Conservation (phyloP, 2,888 invertebrate genomes). For the Torymus tubicola region DNA sequence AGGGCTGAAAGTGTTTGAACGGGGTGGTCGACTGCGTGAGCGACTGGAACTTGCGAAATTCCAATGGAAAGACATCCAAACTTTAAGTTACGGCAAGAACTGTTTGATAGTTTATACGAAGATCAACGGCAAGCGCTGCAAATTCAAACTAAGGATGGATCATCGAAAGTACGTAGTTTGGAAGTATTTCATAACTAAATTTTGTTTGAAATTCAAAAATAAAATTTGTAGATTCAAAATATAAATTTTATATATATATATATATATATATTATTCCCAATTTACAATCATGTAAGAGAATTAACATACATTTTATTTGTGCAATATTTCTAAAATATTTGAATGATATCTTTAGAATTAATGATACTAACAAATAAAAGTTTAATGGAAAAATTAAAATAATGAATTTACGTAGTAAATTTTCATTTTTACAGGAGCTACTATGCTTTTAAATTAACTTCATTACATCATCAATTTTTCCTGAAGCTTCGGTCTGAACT, state of each 20-base stretch:
- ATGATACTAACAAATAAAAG: neutral
- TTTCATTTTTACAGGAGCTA: conserved; percentile 78
- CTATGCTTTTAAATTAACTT: conserved; percentile 86
- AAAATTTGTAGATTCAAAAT: no score
- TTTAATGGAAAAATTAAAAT: no score
- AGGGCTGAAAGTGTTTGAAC: conserved; percentile 74
- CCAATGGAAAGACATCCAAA: conserved; percentile 86
- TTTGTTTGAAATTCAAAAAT: no score
- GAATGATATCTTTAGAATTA: neutral
- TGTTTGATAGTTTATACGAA: conserved; percentile 80
- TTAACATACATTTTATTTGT: no score
- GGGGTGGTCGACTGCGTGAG: conserved; percentile 71
- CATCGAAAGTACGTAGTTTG: conserved; percentile 80
- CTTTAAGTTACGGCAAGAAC: conserved; percentile 86
- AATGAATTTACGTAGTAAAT: no score
- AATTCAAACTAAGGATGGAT: conserved; percentile 86
- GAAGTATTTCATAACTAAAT: neutral
- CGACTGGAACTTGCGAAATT: conserved; percentile 75
- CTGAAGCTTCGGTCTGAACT: conserved; percentile 85
- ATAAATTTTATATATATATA: no score
- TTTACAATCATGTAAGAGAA: no score
- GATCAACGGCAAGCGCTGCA: conserved; percentile 80
- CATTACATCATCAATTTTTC: conserved; percentile 88
- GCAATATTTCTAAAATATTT: no score
- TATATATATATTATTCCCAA: no score